These are phyloP conservation scores for Agapostemon virescens DNA, from an alignment of 2,888 invertebrate species.

Conservation along the genomic window DNA sequence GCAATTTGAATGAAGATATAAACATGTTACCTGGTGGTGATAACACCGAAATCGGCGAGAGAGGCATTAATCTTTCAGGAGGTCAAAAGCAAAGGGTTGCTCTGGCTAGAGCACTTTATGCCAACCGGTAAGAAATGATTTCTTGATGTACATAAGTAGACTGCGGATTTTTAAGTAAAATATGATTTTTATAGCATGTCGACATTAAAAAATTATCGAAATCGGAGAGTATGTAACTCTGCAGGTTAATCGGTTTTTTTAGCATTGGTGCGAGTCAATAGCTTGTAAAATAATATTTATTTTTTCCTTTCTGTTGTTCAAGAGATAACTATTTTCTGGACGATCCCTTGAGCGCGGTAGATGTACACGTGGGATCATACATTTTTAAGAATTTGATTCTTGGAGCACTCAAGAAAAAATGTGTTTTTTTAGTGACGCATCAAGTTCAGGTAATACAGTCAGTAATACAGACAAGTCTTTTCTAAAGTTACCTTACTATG, in stretches of 20 bases:
- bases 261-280: neutral
- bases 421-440: constrained; percentile 84
- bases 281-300: neutral
- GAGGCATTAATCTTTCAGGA: constrained; percentile 82
- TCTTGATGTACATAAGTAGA: too few species aligned
- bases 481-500: neutral
- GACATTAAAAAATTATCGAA: too few species aligned
- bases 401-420: constrained; percentile 81
- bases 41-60: constrained; percentile 83
- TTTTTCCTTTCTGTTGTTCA: constrained; percentile 40
- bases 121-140: constrained; percentile 74
- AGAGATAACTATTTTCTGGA: constrained; percentile 84
- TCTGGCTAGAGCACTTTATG: constrained; percentile 83
- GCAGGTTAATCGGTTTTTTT: neutral
- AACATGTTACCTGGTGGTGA: constrained; percentile 82
- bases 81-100: constrained; percentile 83
- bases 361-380: constrained; percentile 81
- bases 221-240: too few species aligned
- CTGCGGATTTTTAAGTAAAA: too few species aligned
- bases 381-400: constrained; percentile 82
- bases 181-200: too few species aligned
- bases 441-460: constrained; percentile 81
- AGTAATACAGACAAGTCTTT: too few species aligned
- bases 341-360: constrained; percentile 83
- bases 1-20: constrained; percentile 83